Evolutionary conservation across 2,888 invertebrate species (phyloP).

Genomic region (Maniola hyperantus): DNA sequence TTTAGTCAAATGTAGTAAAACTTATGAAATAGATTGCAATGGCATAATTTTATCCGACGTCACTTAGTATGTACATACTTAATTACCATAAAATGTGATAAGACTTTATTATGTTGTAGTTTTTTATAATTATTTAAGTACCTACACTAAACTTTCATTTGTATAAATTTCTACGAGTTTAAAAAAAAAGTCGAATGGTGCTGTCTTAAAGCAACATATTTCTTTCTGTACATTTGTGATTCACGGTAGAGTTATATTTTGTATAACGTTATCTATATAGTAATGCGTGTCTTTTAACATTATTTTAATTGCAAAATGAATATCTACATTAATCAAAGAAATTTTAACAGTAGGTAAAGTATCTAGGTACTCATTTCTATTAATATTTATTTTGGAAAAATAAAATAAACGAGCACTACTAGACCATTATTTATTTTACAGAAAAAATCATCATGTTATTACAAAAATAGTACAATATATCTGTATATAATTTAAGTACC

Average conservation of each 20-base stretch:
- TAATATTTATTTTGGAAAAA: background rate
- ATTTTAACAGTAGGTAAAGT: background rate
- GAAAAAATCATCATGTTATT: background rate
- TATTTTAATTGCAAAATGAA: background rate
- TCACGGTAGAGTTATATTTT: conserved; percentile 37
- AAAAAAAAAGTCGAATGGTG: conserved; percentile 53
- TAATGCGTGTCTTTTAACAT: conserved; percentile 17
- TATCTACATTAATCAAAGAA: too few relatives aligned
- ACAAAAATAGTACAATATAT: conserved; percentile 42
- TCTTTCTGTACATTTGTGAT: conserved; percentile 41
- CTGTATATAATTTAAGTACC: conserved; percentile 75
- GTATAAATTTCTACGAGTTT: conserved; percentile 46
- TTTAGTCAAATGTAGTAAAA: conserved; percentile 20
- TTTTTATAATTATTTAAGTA: conserved; percentile 46
- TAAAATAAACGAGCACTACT: background rate
- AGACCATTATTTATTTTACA: background rate
- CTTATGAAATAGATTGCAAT: conserved; percentile 31
- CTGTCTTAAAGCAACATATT: conserved; percentile 47
- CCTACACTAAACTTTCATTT: conserved; percentile 42
- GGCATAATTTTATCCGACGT: conserved; percentile 37
- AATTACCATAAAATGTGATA: conserved; percentile 63
- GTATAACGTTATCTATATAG: conserved; percentile 25
- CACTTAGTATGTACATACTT: conserved; percentile 50
- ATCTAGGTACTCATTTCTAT: background rate
- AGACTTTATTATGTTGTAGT: conserved; percentile 53